A percentile compares a stretch with the other conserved stretches of the same genome.
Conservation (phyloP, 1,140 invertebrate genomes). For the Caenorhabditis brenneri region DNA sequence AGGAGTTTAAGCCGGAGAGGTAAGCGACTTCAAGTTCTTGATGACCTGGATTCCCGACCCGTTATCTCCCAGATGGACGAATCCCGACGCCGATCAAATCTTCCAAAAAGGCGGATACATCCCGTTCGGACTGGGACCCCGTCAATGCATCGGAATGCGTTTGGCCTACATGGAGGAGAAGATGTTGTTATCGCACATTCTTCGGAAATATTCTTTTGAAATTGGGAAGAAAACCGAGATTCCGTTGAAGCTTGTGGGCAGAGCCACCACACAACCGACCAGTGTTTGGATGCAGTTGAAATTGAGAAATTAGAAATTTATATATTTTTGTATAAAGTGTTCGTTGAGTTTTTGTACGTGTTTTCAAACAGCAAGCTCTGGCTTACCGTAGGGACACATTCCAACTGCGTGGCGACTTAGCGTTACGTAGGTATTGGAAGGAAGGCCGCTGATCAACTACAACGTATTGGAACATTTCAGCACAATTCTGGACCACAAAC, state of each 20-base stretch:
- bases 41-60: too few species aligned
- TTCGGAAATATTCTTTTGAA: constrained; percentile 60
- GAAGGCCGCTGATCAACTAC: too few species aligned
- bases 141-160: constrained; percentile 69
- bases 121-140: constrained; percentile 67
- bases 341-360: background rate
- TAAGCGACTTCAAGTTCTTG: background rate
- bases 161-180: constrained; percentile 69
- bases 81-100: background rate
- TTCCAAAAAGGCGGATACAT: constrained; percentile 53
- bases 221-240: constrained; percentile 55
- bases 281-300: constrained; percentile 9
- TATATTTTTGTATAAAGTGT: background rate
- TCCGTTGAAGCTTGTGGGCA: background rate
- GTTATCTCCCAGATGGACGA: constrained; percentile 25
- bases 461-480: too few species aligned
- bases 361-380: too few species aligned
- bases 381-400: too few species aligned
- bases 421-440: too few species aligned
- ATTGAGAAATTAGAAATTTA: background rate
- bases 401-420: too few species aligned
- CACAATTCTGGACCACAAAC: too few species aligned
- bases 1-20: constrained; percentile 57
- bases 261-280: background rate
- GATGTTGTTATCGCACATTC: constrained; percentile 62